Conservation (phyloP, 2,888 invertebrate species). For the Drosophila cracens region DNA sequence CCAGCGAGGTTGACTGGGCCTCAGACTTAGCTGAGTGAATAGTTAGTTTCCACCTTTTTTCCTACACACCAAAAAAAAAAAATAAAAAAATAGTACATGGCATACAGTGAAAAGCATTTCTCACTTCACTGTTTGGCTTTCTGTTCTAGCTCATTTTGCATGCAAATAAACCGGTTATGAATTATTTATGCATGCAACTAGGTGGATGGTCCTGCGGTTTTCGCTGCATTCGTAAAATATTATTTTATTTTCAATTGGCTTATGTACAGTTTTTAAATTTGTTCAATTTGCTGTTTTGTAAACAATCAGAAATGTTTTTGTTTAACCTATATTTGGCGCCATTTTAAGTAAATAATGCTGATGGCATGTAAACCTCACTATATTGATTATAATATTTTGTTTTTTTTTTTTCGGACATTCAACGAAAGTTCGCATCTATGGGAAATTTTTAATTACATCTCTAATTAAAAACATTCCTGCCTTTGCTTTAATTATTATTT, state of each 20-base stretch:
- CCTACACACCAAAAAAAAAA: background rate
- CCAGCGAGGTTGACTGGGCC: conserved; percentile 37
- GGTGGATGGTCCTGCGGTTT: conserved; percentile 53
- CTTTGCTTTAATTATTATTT: background rate
- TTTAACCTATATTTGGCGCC: conserved; percentile 8
- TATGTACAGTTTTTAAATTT: conserved; percentile 57
- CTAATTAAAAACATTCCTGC: background rate
- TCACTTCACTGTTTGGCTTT: conserved; percentile 46
- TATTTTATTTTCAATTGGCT: conserved; percentile 58
- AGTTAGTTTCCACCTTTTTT: conserved; percentile 16
- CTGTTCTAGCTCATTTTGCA: conserved; percentile 73
- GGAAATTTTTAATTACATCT: background rate
- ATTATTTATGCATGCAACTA: conserved; percentile 74
- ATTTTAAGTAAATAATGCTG: conserved; percentile 40
- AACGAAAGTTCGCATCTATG: background rate
- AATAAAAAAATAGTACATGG: conserved; percentile 17
- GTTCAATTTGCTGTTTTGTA: conserved; percentile 66
- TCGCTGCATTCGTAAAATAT: conserved; percentile 55
- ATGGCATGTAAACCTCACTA: conserved; percentile 58
- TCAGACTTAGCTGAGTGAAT: conserved; percentile 18
- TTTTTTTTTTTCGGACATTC: conserved; percentile 11
- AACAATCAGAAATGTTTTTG: conserved; percentile 50
- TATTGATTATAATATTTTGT: conserved; percentile 48
- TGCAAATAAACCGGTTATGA: conserved; percentile 80
- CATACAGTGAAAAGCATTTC: conserved; percentile 52